Evolutionary conservation across 2,888 invertebrate species (phyloP).

Genomic region (Periphyllus acericola): DNA sequence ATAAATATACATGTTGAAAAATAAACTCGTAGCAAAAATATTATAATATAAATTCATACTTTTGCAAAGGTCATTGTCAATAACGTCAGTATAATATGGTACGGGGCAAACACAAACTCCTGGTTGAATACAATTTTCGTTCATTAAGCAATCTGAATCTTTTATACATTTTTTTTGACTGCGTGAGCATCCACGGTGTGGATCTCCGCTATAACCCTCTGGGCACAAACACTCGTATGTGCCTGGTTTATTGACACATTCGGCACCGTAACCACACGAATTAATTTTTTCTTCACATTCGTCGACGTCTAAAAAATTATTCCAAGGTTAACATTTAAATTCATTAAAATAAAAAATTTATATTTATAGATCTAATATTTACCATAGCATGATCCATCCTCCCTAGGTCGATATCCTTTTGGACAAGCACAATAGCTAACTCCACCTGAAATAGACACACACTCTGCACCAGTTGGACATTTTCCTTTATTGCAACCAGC

Average conservation of each 20-base stretch:
- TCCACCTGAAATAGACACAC: conserved; percentile 87
- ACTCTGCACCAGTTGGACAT: conserved; percentile 88
- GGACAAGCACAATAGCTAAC: conserved; percentile 95
- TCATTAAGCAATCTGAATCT: conserved; percentile 84
- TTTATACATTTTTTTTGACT: conserved; percentile 84
- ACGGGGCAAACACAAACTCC: conserved; percentile 92
- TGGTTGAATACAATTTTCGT: conserved; percentile 91
- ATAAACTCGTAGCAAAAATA: neutral
- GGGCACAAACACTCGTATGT: conserved; percentile 85
- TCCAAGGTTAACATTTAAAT: neutral
- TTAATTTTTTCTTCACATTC: conserved; percentile 65
- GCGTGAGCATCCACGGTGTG: conserved; percentile 82
- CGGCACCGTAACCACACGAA: conserved; percentile 89
- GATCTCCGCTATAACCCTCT: conserved; percentile 82
- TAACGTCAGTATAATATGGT: conserved; percentile 85
- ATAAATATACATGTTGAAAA: neutral
- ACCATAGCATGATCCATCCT: conserved; percentile 82
- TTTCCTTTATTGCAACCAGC: conserved; percentile 84
- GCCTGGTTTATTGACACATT: conserved; percentile 83
- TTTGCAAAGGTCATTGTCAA: conserved; percentile 86
- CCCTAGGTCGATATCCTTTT: conserved; percentile 80
- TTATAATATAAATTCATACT: conserved; percentile 68
- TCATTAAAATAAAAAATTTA: neutral
- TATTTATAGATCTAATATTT: neutral
- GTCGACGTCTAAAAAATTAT: conserved; percentile 63